These are phyloP conservation scores for Thalassarche chlororhynchos DNA, from an alignment of 2,113 vertebrate genomes.

Conservation along the genomic window DNA sequence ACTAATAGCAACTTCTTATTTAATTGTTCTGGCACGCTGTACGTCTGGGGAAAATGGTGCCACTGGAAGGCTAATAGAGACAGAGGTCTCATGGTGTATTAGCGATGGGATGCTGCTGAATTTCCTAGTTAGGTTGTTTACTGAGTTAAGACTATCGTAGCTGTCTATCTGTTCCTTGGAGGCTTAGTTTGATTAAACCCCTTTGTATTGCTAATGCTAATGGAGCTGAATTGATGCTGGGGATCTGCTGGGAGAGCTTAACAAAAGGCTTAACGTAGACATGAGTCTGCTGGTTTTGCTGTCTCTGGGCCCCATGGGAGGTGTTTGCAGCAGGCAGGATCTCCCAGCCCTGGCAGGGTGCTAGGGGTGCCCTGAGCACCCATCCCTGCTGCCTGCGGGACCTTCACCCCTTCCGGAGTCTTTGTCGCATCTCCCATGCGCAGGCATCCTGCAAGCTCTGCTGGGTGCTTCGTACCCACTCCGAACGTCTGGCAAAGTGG, in stretches of 20 bases:
- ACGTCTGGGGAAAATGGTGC: background rate
- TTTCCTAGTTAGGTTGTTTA: conserved; percentile 3
- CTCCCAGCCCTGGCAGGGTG: background rate
- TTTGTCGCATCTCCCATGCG: accelerated
- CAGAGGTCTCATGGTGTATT: background rate
- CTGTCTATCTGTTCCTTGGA: conserved; percentile 1
- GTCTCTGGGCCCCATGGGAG: accelerated
- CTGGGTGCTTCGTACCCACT: accelerated
- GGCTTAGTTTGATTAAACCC: conserved; percentile 18
- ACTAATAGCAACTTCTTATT: background rate
- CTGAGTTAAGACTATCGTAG: background rate
- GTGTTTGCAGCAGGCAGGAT: background rate
- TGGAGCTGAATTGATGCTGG: background rate
- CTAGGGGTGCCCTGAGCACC: background rate
- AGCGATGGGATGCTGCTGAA: background rate
- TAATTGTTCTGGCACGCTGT: conserved; percentile 26
- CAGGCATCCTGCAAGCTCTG: background rate
- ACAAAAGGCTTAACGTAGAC: background rate
- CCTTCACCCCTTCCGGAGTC: background rate
- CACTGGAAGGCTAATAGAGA: background rate
- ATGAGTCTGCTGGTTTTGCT: background rate
- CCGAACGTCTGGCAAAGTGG: accelerated
- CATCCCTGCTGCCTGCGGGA: background rate
- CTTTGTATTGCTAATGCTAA: background rate
- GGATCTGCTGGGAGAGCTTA: background rate